Conservation (phyloP, 2,888 invertebrate genomes). For the Phyllotreta striolata region DNA sequence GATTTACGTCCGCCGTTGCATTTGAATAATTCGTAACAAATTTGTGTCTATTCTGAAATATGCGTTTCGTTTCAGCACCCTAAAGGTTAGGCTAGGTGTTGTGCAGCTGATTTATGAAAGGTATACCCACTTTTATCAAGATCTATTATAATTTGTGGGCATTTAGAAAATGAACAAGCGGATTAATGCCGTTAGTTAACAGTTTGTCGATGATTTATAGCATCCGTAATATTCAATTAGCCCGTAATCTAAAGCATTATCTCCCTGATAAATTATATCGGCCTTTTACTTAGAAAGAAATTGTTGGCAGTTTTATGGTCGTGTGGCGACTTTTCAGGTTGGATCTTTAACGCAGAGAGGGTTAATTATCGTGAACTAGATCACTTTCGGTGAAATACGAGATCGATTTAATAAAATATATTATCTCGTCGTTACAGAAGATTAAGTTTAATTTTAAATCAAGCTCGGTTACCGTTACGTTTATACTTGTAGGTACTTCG, state of each 20-base stretch:
- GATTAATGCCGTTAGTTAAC: constrained; percentile 18
- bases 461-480: too few species aligned
- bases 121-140: constrained; percentile 12
- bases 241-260: constrained; percentile 15
- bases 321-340: constrained; percentile 1
- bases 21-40: too few species aligned
- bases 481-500: too few species aligned
- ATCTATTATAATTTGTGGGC: constrained; percentile 21
- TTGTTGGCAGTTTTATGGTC: constrained; percentile 15
- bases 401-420: too few species aligned
- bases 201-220: constrained; percentile 13
- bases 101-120: constrained; percentile 16
- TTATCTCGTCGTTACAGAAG: too few species aligned
- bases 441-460: too few species aligned
- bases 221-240: constrained; percentile 17
- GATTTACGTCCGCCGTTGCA: constrained; percentile 2
- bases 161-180: constrained; percentile 18
- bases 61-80: constrained; percentile 16
- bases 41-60: neutral
- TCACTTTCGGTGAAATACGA: too few species aligned
- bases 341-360: neutral
- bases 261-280: constrained; percentile 15
- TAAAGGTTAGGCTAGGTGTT: constrained; percentile 17
- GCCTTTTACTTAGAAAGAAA: constrained; percentile 8
- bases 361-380: constrained; percentile 1